Evolutionary conservation across 2,888 invertebrate genomes (phyloP).

Genomic region (Bhutanitis thaidina): DNA sequence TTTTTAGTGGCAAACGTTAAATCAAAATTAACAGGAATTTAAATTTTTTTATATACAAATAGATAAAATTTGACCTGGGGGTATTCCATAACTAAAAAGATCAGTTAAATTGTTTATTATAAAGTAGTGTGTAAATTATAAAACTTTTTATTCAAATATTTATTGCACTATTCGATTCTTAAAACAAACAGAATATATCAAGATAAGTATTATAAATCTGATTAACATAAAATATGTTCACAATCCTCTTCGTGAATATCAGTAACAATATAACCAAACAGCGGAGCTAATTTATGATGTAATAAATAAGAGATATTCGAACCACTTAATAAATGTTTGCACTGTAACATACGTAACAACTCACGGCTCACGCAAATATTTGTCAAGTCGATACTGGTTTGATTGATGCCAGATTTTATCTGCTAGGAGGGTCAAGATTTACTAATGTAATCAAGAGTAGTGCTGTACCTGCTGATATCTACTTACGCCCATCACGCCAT

Average conservation of each 20-base stretch:
- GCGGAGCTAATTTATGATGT: slow-evolving; percentile 1
- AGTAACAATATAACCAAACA: not conserved
- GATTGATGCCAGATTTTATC: slow-evolving; percentile 18
- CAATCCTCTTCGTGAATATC: not conserved
- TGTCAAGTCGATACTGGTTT: slow-evolving; percentile 25
- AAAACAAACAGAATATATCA: not conserved
- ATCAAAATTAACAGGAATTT: not conserved
- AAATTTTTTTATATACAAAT: too few relatives aligned
- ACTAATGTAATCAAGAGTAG: too few relatives aligned
- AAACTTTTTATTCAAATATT: not conserved
- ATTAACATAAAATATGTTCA: not conserved
- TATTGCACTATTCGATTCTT: not conserved
- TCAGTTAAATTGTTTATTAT: too few relatives aligned
- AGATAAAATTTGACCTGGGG: too few relatives aligned
- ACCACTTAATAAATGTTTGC: not conserved
- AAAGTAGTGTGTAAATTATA: too few relatives aligned
- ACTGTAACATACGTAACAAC: slow-evolving; percentile 17
- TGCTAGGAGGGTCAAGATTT: not conserved
- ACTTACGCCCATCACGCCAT: too few relatives aligned
- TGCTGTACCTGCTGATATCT: too few relatives aligned
- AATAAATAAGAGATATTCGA: slow-evolving; percentile 7
- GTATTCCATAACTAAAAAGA: too few relatives aligned
- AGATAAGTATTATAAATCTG: not conserved
- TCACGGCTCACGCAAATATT: slow-evolving; percentile 25
- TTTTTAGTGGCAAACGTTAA: not conserved